Base-by-base conservation (phyloP, 37 sponge, comb jelly and placozoan genomes). In the Halichondria panicea region DNA sequence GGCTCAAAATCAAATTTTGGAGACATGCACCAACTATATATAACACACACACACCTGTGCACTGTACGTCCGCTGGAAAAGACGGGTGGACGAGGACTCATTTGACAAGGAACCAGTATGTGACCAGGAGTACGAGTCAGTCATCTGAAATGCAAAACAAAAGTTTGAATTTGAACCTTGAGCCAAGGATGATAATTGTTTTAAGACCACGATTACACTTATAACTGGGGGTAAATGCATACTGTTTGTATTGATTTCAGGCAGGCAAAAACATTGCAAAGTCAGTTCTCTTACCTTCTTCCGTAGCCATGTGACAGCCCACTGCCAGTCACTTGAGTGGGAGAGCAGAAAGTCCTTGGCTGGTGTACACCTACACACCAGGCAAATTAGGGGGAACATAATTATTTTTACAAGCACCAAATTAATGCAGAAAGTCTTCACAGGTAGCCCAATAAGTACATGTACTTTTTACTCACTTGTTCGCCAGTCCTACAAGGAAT, bases 1-100 rank as follows among this genome's bases (percentile, higher is more conserved):
- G 9, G 50, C 13, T n/a, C n/a, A n/a, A n/a, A 48, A 9, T 48
- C 24, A 44, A 43, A 5, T 68, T n/a, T 44, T 2, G 45, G 15
- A 41, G 18, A 40, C n/a, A n/a, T n/a, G n/a, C n/a, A n/a, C n/a
- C n/a, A n/a, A n/a, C n/a, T n/a, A n/a, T n/a, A n/a, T n/a, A n/a
- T n/a, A n/a, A n/a, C 9, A n/a, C 43, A 46, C 8, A 24, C 13
- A 0, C 55, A 96, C 95, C 93, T 95, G 93, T 42, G 94, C 95
- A 90, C 95, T 95, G 31, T 81, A 58, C 3, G 95, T 95, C 55
- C 99, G 69, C 79, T 95, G 95, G 71, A 98, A 87, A 25, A 75
- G 66, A 44, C 81, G 88, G 58, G 81, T 79, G 34, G 55, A 39
- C 18, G 93, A 76, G 2, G 91, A 73, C 56, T 98, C 99, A 79